phyloP scores from a whole-genome alignment of 2,797 vertebrate genomes.

The Loris lydekkerianus region DNA sequence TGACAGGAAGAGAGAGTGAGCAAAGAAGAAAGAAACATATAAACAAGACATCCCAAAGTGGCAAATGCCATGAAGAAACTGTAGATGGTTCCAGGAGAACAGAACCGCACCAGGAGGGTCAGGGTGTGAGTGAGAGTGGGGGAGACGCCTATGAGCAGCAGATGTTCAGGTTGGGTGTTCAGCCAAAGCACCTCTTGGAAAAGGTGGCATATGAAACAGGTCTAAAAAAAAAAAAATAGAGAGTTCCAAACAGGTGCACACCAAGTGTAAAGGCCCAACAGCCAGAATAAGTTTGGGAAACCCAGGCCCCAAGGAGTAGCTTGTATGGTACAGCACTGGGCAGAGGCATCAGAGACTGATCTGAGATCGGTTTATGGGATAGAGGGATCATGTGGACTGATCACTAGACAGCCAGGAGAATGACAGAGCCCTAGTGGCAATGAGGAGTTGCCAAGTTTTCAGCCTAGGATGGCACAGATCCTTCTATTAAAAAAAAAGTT shows the following conservation, averaged over 20 bases:
- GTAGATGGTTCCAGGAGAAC: not conserved
- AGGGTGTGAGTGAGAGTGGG: too few species aligned
- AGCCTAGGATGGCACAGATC: accelerated
- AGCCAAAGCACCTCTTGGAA: not conserved
- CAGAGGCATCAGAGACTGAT: not conserved
- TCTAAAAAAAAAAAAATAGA: not conserved
- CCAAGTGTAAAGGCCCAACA: not conserved
- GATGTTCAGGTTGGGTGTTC: not conserved
- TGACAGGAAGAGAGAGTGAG: not conserved
- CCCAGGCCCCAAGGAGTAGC: not conserved
- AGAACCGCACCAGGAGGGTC: not conserved
- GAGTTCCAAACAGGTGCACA: not conserved
- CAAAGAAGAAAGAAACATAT: not conserved
- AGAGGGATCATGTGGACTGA: too few species aligned
- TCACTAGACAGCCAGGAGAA: not conserved
- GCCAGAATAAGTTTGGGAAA: not conserved
- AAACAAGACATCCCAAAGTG: not conserved
- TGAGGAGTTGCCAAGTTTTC: not conserved
- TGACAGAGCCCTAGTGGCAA: not conserved
- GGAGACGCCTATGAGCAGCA: not conserved
- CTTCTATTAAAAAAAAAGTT: not conserved
- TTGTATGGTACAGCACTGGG: not conserved
- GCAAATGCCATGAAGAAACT: not conserved
- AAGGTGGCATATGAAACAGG: not conserved
- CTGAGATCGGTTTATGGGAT: not conserved